A percentile compares a stretch with the other conserved stretches of the same genome.
These are phyloP conservation scores for Eurystomus gularis DNA, from an alignment of 2,113 vertebrate genomes.

Conservation along the genomic window DNA sequence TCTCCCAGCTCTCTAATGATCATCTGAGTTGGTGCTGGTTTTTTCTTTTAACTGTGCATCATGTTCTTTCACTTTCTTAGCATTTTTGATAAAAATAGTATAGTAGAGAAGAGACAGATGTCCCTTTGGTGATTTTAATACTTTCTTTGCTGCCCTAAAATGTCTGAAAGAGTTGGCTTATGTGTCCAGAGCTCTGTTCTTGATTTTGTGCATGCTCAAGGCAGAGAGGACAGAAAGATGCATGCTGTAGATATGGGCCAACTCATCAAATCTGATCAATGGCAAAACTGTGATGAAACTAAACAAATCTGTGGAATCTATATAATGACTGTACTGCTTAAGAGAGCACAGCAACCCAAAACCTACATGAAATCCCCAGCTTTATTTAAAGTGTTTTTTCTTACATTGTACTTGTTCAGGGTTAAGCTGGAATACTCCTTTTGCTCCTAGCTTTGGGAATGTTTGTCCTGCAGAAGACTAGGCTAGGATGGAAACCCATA, in stretches of 20 bases:
- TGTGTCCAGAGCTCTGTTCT: not conserved
- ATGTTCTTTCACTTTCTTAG: not conserved
- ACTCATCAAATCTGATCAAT: not conserved
- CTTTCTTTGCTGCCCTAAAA: not conserved
- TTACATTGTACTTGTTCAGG: not conserved
- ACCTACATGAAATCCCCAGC: not conserved
- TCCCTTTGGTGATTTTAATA: constrained; percentile 20
- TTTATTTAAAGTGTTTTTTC: not conserved
- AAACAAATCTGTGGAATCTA: not conserved
- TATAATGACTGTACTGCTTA: not conserved
- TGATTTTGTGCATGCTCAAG: not conserved
- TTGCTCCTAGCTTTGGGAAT: not conserved
- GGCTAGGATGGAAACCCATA: not conserved
- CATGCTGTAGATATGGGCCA: not conserved
- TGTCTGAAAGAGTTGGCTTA: not conserved
- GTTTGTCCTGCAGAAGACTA: not conserved
- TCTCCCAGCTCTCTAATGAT: constrained; percentile 23
- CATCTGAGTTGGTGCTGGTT: not conserved
- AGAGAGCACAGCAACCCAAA: not conserved
- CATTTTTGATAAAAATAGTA: constrained; percentile 26
- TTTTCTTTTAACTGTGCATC: not conserved
- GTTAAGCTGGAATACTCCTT: not conserved
- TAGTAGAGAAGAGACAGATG: not conserved
- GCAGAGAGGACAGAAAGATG: not conserved
- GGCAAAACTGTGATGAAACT: not conserved